These are phyloP conservation scores for Amphipoea lucens DNA, from an alignment of 2,888 invertebrate species.

Conservation along the genomic window DNA sequence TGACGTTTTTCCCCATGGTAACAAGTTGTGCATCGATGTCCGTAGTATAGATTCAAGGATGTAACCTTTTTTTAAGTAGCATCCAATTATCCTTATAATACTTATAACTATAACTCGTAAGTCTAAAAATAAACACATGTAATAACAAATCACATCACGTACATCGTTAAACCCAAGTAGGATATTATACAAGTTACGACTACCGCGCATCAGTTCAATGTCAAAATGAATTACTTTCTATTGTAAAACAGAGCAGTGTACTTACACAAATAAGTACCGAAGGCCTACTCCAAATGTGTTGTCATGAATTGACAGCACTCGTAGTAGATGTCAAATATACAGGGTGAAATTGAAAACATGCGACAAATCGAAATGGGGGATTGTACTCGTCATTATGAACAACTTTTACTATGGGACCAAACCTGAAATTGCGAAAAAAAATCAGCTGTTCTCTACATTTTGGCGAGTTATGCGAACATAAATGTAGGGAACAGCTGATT, in stretches of 20 bases:
- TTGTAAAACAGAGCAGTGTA: slow-evolving; percentile 48
- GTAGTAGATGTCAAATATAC: not conserved
- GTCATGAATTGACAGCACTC: not conserved
- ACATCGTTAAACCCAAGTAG: slow-evolving; percentile 37
- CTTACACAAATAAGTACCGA: slow-evolving; percentile 23
- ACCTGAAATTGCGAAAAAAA: no score
- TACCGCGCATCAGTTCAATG: slow-evolving; percentile 59
- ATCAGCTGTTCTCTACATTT: no score
- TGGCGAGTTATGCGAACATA: no score
- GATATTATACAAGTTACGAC: slow-evolving; percentile 30
- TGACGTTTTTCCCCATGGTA: no score
- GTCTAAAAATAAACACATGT: slow-evolving; percentile 25
- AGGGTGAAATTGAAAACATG: no score
- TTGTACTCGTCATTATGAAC: no score
- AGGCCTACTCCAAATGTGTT: slow-evolving; percentile 25
- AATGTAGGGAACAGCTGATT: no score
- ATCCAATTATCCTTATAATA: slow-evolving; percentile 7
- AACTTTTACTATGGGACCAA: no score
- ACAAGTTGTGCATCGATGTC: no score
- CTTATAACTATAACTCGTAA: slow-evolving; percentile 1
- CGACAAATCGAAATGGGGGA: no score
- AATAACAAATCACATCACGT: slow-evolving; percentile 41
- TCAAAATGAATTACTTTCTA: slow-evolving; percentile 69
- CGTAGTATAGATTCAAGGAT: slow-evolving; percentile 4
- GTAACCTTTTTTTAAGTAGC: not conserved